Evolutionary conservation across 2,888 invertebrate genomes (phyloP).

Genomic region (Dryadula phaetusa): DNA sequence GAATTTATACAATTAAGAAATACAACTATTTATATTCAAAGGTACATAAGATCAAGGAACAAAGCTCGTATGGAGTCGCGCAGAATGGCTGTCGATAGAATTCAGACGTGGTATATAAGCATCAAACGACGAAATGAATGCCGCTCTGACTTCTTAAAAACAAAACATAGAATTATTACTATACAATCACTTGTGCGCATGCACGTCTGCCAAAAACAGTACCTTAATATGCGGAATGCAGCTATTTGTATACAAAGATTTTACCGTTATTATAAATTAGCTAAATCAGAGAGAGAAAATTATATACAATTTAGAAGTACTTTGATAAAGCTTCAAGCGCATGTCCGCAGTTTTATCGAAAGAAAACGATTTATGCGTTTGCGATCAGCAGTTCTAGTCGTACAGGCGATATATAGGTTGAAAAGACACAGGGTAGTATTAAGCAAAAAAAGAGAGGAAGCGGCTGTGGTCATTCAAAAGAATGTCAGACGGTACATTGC

Average conservation of each 20-base stretch:
- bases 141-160: constrained; percentile 55
- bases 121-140: constrained; percentile 56
- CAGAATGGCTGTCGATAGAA: constrained; percentile 57
- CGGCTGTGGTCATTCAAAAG: constrained; percentile 68
- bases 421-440: constrained; percentile 53
- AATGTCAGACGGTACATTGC: constrained; percentile 62
- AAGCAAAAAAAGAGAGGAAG: constrained; percentile 54
- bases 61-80: constrained; percentile 49
- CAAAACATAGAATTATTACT: constrained; percentile 57
- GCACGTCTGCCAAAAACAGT: constrained; percentile 58
- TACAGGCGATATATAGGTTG: constrained; percentile 72
- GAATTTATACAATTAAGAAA: constrained; percentile 58
- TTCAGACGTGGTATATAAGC: constrained; percentile 72
- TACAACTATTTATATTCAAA: constrained; percentile 64
- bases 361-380: constrained; percentile 60
- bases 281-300: constrained; percentile 51
- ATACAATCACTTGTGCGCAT: constrained; percentile 71
- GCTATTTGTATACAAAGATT: constrained; percentile 58
- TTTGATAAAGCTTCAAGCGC: constrained; percentile 56
- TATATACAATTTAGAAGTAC: constrained; percentile 48
- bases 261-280: constrained; percentile 61
- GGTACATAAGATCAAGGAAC: constrained; percentile 61
- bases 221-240: constrained; percentile 50
- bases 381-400: constrained; percentile 54
- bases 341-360: constrained; percentile 58